Conservation (phyloP, 2,113 vertebrate genomes). For the Felis catus region F.catus_Fca126_mat1.0 CM031415.1:190700501-190701000, state of each 20-base stretch:
- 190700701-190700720: slow-evolving; percentile 59
- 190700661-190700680: slow-evolving; percentile 70
- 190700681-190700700: slow-evolving; percentile 72
- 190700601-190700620: slow-evolving; percentile 65
- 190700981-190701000: not conserved
- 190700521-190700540: slow-evolving; percentile 62
- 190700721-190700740: slow-evolving; percentile 50
- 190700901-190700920: not conserved
- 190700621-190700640: slow-evolving; percentile 63
- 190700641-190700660: slow-evolving; percentile 65
- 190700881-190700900: slow-evolving; percentile 38
- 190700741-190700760: slow-evolving; percentile 49
- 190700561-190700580: slow-evolving; percentile 67
- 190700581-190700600: slow-evolving; percentile 69
- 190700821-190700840: slow-evolving; percentile 40
- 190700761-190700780: slow-evolving; percentile 47
- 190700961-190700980: not conserved
- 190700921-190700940: not conserved
- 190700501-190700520: slow-evolving; percentile 58
- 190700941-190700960: not conserved
- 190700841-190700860: not conserved
- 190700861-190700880: not conserved
- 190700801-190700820: not conserved
- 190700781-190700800: not conserved
- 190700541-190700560: slow-evolving; percentile 69